Base-by-base conservation (phyloP, 2,888 invertebrate genomes). In the Dolomedes plantarius region DNA sequence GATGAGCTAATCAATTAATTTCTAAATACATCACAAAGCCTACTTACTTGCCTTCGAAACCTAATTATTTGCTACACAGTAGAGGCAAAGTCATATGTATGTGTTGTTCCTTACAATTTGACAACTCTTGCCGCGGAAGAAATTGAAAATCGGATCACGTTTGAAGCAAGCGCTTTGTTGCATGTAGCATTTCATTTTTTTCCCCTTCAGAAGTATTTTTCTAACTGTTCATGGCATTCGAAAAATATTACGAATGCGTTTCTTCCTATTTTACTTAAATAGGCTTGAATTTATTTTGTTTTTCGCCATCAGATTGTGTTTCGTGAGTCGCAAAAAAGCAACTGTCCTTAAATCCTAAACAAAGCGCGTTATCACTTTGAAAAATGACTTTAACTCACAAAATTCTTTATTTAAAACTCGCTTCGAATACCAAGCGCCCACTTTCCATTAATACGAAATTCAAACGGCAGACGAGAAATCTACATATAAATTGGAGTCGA, bases 401-500 rank as follows among this genome's bases (percentile, higher is more conserved):
- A 23, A 46, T 56, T 56, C 19, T 56, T 56, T 56, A 23, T 56
- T 29, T 64, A 79, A 75, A 64, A 65, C 79, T 46, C 65, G 13
- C 32, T 41, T 28, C 68, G 32, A 62, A 68, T 74, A 32, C 39
- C 68, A 81, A 81, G 74, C 56, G 46, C 74, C 80, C 56, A 74
- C 74, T 81, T 81, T 81, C 80, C 23, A 39, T 80, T 68, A 80
- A 74, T 74, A 67, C 68, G 28, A 68, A 67, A 78, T 73, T 56
- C 29, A 74, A 36, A 11, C 27, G 41, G 36, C 56, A 78, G 32
- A 78, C 77, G 28, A 41, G 31, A 79, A 41, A 82, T 82, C 82
- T 82, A 75, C 82, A 82, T 82, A 82, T 82, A 82, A 82, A 82
- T 82, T 82, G 74, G 69, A 41, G 64, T 50, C 19, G 64, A 82